A percentile compares a stretch with the other conserved stretches of the same genome.
These are phyloP conservation scores for Xyrichtys novacula DNA, from an alignment of 2,797 vertebrate species.

Conservation along the genomic window DNA sequence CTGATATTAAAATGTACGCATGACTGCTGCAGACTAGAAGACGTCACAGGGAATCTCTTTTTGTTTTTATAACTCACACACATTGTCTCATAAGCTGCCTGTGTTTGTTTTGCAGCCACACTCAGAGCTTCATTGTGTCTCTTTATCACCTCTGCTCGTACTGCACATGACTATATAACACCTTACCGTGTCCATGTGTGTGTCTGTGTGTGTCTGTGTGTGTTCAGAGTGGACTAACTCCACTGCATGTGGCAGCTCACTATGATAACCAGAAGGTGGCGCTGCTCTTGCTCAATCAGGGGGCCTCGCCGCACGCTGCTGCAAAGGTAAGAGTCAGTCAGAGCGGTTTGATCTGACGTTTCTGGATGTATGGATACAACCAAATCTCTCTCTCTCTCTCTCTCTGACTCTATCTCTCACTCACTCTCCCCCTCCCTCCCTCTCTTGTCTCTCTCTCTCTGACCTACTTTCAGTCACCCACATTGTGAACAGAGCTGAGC, in stretches of 20 bases:
- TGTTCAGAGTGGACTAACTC: constrained; percentile 98
- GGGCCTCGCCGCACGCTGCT: constrained; percentile 95
- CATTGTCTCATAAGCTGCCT: neutral
- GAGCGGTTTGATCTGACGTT: constrained; percentile 14
- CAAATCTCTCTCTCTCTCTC: constrained; percentile 12
- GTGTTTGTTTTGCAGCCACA: neutral
- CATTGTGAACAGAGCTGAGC: constrained; percentile 24
- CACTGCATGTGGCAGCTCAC: constrained; percentile 99
- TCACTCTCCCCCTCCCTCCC: neutral
- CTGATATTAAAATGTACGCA: too few relatives aligned
- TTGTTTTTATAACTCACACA: neutral
- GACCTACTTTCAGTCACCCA: constrained; percentile 72
- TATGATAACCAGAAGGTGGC: constrained; percentile 99
- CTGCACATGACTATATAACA: neutral
- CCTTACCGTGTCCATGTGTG: constrained; percentile 50
- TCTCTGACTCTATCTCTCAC: neutral
- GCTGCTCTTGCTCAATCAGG: constrained; percentile 96
- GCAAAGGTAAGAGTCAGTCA: constrained; percentile 90
- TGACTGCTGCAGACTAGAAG: too few relatives aligned
- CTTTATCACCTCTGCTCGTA: neutral
- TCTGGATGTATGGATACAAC: constrained; percentile 28
- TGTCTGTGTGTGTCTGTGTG: constrained; percentile 63
- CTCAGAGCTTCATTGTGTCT: neutral
- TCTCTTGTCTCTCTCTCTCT: constrained; percentile 42
- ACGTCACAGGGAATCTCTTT: neutral